These are phyloP conservation scores for Bellardia pandia DNA, from an alignment of 2,888 invertebrate species.

Conservation along the genomic window DNA sequence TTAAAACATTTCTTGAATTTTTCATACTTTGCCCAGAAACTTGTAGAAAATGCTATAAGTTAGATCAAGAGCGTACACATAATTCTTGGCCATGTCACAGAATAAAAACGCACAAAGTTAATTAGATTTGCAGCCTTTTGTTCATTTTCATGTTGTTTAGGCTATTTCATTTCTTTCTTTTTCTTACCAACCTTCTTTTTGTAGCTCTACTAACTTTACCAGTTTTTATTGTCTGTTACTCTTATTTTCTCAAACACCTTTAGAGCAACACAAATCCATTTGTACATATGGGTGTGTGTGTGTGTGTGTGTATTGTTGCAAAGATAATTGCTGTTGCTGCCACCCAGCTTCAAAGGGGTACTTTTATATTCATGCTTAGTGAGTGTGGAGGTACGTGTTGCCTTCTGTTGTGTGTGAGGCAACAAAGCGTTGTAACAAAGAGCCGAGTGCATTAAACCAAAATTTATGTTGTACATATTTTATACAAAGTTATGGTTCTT, in stretches of 20 bases:
- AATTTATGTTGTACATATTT: conserved; percentile 39
- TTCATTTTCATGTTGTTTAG: conserved; percentile 25
- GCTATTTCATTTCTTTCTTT: background rate
- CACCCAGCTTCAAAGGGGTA: conserved; percentile 47
- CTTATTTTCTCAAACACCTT: conserved; percentile 43
- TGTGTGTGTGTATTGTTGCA: background rate
- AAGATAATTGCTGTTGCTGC: conserved; percentile 38
- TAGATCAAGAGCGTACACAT: background rate
- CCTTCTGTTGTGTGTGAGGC: background rate
- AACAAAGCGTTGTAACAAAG: conserved; percentile 3
- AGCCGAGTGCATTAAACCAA: conserved; percentile 21
- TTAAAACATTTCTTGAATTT: background rate
- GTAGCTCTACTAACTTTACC: background rate
- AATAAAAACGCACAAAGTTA: conserved; percentile 54
- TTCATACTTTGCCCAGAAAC: background rate
- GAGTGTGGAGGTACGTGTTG: background rate
- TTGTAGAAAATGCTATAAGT: background rate
- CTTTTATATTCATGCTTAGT: conserved; percentile 24
- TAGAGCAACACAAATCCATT: background rate
- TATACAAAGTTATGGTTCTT: conserved; percentile 38
- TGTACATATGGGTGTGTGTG: background rate
- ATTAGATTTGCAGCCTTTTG: conserved; percentile 61
- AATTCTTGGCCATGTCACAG: conserved; percentile 46
- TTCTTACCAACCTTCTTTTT: background rate
- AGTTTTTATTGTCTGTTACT: conserved; percentile 1